Base-by-base conservation (phyloP, 2,888 invertebrate genomes). In the Sarcophaga caerulescens region DNA sequence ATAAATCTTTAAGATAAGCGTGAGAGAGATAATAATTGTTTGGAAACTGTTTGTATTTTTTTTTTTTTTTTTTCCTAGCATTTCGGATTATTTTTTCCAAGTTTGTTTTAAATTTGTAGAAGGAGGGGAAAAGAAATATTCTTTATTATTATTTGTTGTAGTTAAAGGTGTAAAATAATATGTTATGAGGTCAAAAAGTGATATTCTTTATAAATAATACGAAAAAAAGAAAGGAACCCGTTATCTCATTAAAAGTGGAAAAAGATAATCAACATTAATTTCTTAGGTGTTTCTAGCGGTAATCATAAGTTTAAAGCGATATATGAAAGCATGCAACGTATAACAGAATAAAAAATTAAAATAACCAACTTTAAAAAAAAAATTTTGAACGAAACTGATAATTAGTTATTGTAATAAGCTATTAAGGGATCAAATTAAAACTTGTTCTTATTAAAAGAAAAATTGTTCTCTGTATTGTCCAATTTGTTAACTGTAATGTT, bases 21-120 rank as follows among this genome's bases (percentile, higher is more conserved):
- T 85, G 85, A 85, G 79, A 35, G 35, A 85, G 82, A 80, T 82
- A 80, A 82, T 69, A 69, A 73, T 76, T 80, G 75, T 85, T 25
- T 85, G 68, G 76, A 82, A 76, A 62, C 63, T 76, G 73, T 66
- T 71, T 81, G 17, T 57, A 14, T 70, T 3, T 66, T n/a, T n/a
- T n/a, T n/a, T 59, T 10, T 73, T 73, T 80, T n/a, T 44, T 59
- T 35, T 35, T 35, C 35, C 1, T 35, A 35, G 8, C 35, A 10
- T 35, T 35, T 35, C 10, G 8, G 35, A 35, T 35, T 35, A 35
- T 35, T 35, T 35, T 35, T 35, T 35, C 0, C 35, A 35, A 35
- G 35, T 35, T 35, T 35, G 35, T 35, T 35, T 35, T 35, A 35
- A 35, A 10, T 35, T 35, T 35, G 10, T 35, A 10, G 35, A 35